These are phyloP conservation scores for Trogon surrucura DNA, from an alignment of 2,113 vertebrate species.

Conservation along the genomic window DNA sequence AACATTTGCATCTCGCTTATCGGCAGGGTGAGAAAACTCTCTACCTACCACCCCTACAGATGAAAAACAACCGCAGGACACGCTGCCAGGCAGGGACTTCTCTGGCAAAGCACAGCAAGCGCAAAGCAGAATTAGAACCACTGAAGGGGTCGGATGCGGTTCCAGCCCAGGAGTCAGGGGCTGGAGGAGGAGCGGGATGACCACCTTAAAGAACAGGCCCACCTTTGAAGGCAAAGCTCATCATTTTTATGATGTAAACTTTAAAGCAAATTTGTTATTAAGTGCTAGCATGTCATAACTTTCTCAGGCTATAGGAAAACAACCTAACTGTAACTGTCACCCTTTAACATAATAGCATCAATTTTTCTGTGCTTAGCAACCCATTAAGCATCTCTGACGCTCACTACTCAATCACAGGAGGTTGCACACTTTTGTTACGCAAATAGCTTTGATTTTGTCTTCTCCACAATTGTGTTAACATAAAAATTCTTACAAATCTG, in stretches of 20 bases:
- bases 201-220: background rate
- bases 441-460: background rate
- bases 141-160: fast-evolving
- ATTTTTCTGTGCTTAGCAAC: background rate
- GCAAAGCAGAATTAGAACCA: background rate
- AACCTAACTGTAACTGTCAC: background rate
- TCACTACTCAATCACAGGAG: background rate
- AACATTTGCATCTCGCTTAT: background rate
- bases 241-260: background rate
- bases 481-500: background rate
- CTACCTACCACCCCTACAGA: background rate
- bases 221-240: background rate
- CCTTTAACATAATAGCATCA: background rate
- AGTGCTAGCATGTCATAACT: fast-evolving
- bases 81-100: fast-evolving
- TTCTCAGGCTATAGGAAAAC: background rate
- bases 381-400: background rate
- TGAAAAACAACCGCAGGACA: background rate
- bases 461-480: background rate
- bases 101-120: background rate
- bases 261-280: background rate
- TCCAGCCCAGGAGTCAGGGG: background rate
- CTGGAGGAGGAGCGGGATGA: background rate
- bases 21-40: background rate
- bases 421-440: background rate